Evolutionary conservation across 1,140 invertebrate species (phyloP).

Genomic region (Megalonaias nervosa): DNA sequence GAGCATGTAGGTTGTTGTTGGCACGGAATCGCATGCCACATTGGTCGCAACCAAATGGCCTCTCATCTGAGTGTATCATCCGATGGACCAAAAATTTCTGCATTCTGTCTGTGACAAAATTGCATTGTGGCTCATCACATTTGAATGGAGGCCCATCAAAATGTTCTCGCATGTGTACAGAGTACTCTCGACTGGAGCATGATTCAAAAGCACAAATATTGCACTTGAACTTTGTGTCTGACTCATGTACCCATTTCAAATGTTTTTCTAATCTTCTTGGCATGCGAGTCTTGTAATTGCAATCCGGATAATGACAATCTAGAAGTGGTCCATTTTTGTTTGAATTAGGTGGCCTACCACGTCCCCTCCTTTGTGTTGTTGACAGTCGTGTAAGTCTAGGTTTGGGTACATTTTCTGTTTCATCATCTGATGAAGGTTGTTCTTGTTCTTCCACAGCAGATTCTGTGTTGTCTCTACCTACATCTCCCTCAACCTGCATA

Average conservation of each 20-base stretch:
- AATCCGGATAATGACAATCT: slow-evolving; percentile 39
- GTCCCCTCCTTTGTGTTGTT: too few relatives aligned
- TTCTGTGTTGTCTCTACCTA: slow-evolving; percentile 8
- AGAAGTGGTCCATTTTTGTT: slow-evolving; percentile 4
- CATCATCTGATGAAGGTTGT: slow-evolving; percentile 20
- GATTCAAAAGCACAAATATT: slow-evolving; percentile 78
- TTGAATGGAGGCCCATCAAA: slow-evolving; percentile 78
- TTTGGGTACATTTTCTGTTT: slow-evolving; percentile 7
- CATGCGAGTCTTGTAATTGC: slow-evolving; percentile 43
- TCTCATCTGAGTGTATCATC: slow-evolving; percentile 74
- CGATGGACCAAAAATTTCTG: slow-evolving; percentile 75
- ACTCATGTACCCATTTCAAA: slow-evolving; percentile 65
- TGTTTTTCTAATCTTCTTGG: slow-evolving; percentile 44
- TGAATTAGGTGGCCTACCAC: too few relatives aligned
- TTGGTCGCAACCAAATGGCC: slow-evolving; percentile 73
- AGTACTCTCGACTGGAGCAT: slow-evolving; percentile 78
- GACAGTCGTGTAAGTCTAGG: neutral
- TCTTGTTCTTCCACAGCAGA: slow-evolving; percentile 17
- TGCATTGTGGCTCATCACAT: slow-evolving; percentile 76
- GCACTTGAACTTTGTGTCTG: slow-evolving; percentile 77
- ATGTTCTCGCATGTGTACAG: slow-evolving; percentile 78
- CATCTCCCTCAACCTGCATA: slow-evolving; percentile 41
- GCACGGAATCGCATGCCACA: slow-evolving; percentile 72
- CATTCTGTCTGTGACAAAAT: slow-evolving; percentile 73
- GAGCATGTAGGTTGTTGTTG: slow-evolving; percentile 72